Base-by-base conservation (phyloP, 2,888 invertebrate species). In the Ormyrus pomaceus region DNA sequence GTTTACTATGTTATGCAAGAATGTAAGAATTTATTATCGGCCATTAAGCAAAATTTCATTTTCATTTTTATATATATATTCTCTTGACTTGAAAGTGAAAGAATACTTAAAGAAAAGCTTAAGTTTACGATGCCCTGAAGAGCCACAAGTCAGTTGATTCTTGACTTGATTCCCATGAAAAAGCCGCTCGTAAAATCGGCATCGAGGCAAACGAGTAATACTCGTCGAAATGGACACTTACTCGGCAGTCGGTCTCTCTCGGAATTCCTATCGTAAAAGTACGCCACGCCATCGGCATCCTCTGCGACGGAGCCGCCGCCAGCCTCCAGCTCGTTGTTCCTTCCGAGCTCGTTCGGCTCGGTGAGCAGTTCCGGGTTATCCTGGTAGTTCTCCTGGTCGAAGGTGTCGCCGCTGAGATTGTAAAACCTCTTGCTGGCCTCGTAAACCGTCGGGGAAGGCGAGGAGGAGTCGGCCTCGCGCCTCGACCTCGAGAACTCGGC, bases 371-470 rank as follows among this genome's bases (percentile, higher is more conserved):
- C 77, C 51, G 79, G 81, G 11, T 48, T 64, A 6, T 84, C 84
- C 66, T 87, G 85, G 61, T 88, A 86, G 48, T 84, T 87, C 50
- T 88, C 91, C 13, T 91, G 87, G 64, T 91, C 90, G 65, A 92
- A 88, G 1, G 90, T 89, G 82, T 92, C 92, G 8, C 92, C 92
- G 2, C 91, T 92, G 68, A 92, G 85, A 89, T 92, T 92, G 78
- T 87, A 88, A 83, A 91, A 92, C 61, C 80, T 83, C 45, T 61
- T 19, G 13, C 71, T 82, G n/a, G 53, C 45, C 10, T 79, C 70
- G 45, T 79, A 74, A 53, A 75, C 50, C 46, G 66, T 48, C 13
- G 75, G 56, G 0, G 71, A 65, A 11, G 3, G 45, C n/a, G 51
- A 19, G 7, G 59, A 48, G 3, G 69, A 64, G 11, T 66, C 48